Base-by-base conservation (phyloP, 2,888 invertebrate genomes). In the Petrophora chlorosata region DNA sequence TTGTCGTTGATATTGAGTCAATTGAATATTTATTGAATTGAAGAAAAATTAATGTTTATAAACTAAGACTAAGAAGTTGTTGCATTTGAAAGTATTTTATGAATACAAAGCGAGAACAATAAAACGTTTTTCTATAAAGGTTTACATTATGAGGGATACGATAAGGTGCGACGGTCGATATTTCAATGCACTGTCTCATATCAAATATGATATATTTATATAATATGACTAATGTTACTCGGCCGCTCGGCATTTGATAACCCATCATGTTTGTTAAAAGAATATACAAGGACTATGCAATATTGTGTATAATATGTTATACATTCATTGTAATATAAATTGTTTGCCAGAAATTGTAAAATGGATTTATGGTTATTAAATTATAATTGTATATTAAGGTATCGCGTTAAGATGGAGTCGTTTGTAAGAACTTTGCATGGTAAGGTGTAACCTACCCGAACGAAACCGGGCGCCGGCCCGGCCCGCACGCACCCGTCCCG, bases 11-110 rank as follows among this genome's bases (percentile, higher is more conserved):
- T 87, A 86, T 57, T 85, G 85, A 86, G 89, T 89, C 89, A 89
- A 89, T 89, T 89, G 87, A 85, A 88, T 86, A 86, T 86, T 89
- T 86, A 88, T 76, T 84, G 82, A 86, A 88, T 85, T 35, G 83
- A 80, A 86, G 82, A 73, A 76, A 81, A 85, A 84, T 81, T 75
- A 83, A 87, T 85, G 85, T 88, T 86, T 86, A 87, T 86, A 85
- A 82, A 80, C 65, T 88, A 88, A 87, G 86, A 85, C 78, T 88
- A 88, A 87, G 86, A 83, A 84, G 85, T 90, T 90, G 88, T 90
- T 89, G 89, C 89, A 90, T 90, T 89, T 89, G 84, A 87, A 88
- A 85, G 89, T 88, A 87, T 88, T 87, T 87, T 88, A 85, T 84
- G 85, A 75, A 87, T 87, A 86, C 86, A 84, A 85, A 86, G 81